phyloP scores from a whole-genome alignment of 2,888 invertebrate genomes.

The Chalcis sispes region DNA sequence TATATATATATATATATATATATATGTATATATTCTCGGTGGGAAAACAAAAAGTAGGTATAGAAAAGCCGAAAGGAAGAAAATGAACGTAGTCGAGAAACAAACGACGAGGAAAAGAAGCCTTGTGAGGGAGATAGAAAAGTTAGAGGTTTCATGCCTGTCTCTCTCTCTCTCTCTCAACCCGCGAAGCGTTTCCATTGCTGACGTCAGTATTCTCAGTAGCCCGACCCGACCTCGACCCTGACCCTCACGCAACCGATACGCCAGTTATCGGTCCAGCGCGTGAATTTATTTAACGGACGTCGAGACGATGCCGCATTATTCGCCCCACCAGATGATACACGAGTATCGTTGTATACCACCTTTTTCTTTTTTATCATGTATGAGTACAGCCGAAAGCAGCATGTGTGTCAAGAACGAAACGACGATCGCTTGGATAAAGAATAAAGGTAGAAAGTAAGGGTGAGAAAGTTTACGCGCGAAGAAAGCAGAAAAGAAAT shows the following conservation, averaged over 20 bases:
- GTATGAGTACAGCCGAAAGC: too few relatives aligned
- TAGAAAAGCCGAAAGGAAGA: background rate
- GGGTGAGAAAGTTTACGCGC: background rate
- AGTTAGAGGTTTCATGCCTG: background rate
- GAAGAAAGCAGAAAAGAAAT: too few relatives aligned
- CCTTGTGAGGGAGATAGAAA: background rate
- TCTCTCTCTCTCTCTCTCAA: too few relatives aligned
- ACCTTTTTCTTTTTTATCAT: too few relatives aligned
- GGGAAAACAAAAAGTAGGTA: background rate
- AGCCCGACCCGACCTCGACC: conserved; percentile 55
- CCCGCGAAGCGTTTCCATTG: conserved; percentile 39
- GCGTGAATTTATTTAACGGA: conserved; percentile 54
- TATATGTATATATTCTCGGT: too few relatives aligned
- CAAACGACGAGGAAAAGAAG: background rate
- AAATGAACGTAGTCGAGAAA: background rate
- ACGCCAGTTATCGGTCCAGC: conserved; percentile 54
- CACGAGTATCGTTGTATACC: background rate
- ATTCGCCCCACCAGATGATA: too few relatives aligned
- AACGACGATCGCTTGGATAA: background rate
- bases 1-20: too few relatives aligned
- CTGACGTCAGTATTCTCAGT: conserved; percentile 49
- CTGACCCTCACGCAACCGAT: conserved; percentile 38
- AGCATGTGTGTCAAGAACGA: conserved; percentile 49
- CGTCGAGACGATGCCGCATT: conserved; percentile 13
- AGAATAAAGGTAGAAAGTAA: background rate